Evolutionary conservation across 2,888 invertebrate species (phyloP).

Genomic region (Blera fallax): DNA sequence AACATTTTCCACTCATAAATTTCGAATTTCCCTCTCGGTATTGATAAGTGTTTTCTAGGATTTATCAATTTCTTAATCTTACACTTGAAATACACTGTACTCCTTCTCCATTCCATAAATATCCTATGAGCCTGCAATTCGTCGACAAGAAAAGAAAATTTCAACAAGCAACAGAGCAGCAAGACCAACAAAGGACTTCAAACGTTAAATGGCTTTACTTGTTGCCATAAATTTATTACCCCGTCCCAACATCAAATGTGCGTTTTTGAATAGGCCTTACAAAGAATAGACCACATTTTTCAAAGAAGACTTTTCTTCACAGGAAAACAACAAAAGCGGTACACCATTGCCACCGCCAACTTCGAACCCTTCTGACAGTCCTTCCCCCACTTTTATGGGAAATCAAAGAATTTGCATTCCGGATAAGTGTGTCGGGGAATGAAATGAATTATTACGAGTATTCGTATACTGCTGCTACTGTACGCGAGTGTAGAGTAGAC

Average conservation of each 20-base stretch:
- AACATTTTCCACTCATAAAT: neutral
- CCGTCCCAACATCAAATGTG: constrained; percentile 22
- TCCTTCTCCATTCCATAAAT: neutral
- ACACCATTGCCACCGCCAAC: neutral
- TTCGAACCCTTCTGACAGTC: neutral
- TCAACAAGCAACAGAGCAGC: neutral
- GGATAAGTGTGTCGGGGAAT: constrained; percentile 57
- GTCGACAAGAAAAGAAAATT: neutral
- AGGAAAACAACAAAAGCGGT: constrained; percentile 29
- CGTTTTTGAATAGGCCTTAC: constrained; percentile 15
- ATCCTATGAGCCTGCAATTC: neutral
- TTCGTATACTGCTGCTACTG: constrained; percentile 21
- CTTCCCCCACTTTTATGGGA: constrained; percentile 4
- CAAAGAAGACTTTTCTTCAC: constrained; percentile 34
- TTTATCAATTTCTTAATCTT: neutral
- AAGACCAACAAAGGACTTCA: neutral
- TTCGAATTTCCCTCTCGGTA: neutral
- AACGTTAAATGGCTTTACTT: constrained; percentile 34
- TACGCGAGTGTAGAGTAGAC: constrained; percentile 5
- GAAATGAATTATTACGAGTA: constrained; percentile 67
- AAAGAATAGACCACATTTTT: constrained; percentile 15
- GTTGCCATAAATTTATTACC: constrained; percentile 43
- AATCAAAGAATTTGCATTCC: constrained; percentile 67
- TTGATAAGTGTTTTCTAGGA: neutral
- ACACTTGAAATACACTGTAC: neutral